These are phyloP conservation scores for Ellobium chinense DNA, from an alignment of 2,888 invertebrate genomes.

Conservation along the genomic window DNA sequence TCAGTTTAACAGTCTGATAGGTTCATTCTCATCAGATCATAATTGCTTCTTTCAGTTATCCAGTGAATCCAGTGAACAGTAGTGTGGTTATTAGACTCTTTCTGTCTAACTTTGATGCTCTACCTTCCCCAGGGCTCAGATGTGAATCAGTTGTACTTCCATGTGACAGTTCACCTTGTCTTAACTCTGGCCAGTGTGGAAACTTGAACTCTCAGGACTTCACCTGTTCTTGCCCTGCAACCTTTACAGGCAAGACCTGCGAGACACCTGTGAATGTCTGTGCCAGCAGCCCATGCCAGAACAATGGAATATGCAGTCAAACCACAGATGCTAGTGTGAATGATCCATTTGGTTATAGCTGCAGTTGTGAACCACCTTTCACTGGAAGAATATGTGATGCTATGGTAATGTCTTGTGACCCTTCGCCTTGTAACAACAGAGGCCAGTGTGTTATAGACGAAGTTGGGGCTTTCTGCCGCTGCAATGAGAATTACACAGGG, in stretches of 20 bases:
- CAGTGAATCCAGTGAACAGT: no score
- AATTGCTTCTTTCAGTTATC: no score
- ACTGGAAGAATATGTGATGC: slow-evolving; percentile 25
- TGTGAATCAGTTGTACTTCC: slow-evolving; percentile 41
- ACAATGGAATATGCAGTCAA: slow-evolving; percentile 57
- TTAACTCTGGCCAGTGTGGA: slow-evolving; percentile 32
- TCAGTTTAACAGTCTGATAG: no score
- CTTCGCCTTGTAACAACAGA: slow-evolving; percentile 28
- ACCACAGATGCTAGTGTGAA: not conserved
- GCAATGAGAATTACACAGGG: slow-evolving; percentile 20
- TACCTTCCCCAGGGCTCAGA: no score
- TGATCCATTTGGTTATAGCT: not conserved
- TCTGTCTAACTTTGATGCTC: no score
- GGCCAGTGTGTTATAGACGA: slow-evolving; percentile 13
- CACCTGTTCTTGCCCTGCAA: slow-evolving; percentile 34
- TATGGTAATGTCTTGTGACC: slow-evolving; percentile 26
- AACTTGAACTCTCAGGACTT: slow-evolving; percentile 25
- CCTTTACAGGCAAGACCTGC: slow-evolving; percentile 51
- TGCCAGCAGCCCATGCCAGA: slow-evolving; percentile 59
- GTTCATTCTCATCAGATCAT: no score
- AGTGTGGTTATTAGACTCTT: no score
- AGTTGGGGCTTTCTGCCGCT: slow-evolving; percentile 34
- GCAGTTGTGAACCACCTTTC: slow-evolving; percentile 25
- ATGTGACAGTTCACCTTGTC: slow-evolving; percentile 40
- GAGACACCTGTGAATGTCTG: slow-evolving; percentile 60